Percentiles rank a stretch among this genome's conserved stretches.
These are phyloP conservation scores for Petroica traversi DNA, from an alignment of 2,113 vertebrate genomes.

Conservation along the genomic window DNA sequence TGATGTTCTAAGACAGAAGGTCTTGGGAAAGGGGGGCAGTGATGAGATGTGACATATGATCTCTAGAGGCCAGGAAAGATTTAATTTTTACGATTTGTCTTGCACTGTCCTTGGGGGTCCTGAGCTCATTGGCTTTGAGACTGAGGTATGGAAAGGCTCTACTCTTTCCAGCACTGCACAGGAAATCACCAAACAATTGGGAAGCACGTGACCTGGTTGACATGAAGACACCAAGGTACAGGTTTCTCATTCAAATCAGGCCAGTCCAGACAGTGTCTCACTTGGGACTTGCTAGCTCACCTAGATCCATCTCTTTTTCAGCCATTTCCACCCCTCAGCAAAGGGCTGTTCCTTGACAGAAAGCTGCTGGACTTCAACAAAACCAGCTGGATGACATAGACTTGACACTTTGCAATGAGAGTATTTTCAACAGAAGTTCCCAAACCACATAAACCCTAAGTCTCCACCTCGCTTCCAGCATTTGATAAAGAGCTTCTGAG, in stretches of 20 bases:
- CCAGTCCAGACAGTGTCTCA: background rate
- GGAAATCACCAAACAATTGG: background rate
- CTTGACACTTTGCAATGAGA: background rate
- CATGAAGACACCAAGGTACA: background rate
- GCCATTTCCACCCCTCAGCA: background rate
- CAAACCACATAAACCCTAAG: background rate
- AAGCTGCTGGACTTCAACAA: background rate
- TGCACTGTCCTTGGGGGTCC: background rate
- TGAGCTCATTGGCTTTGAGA: background rate
- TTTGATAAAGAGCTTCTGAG: background rate
- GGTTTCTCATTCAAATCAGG: background rate
- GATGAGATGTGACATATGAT: background rate
- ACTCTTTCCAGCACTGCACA: background rate
- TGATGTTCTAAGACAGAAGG: background rate
- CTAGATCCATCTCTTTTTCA: background rate
- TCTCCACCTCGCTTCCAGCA: background rate
- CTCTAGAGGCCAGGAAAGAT: background rate
- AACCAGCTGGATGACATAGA: background rate
- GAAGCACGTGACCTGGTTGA: fast-evolving
- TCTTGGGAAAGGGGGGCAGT: background rate
- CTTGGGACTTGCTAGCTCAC: background rate
- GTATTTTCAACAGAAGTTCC: background rate
- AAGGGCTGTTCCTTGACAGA: background rate
- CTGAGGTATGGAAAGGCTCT: background rate
- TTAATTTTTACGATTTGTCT: background rate